Base-by-base conservation (phyloP, 1,140 invertebrate species). In the Saccostrea cuccullata region DNA sequence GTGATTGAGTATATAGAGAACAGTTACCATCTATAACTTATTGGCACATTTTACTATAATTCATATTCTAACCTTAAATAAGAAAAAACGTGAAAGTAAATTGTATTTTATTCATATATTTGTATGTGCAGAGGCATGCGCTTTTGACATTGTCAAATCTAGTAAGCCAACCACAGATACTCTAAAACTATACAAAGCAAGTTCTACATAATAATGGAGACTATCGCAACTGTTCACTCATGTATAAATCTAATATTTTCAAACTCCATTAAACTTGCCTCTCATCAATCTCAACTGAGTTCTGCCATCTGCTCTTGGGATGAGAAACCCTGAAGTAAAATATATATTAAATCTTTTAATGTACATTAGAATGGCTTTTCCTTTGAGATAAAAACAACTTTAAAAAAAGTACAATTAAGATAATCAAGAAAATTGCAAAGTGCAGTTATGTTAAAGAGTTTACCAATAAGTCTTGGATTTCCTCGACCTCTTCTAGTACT, bases 211-310 rank as follows among this genome's bases (percentile, higher is more conserved):
- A 64, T 64, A 17, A 64, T 2, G 8, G 9, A 47, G 47, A 47
- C 47, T 20, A 17, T 60, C 12, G 20, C 58, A 60, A 17, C 20
- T 60, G 58, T 60, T 60, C 17, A 11, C 58, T 17, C 0, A 64
- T 64, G 13, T 60, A 3, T 60, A 17, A 60, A 15, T 36, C 58
- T 20, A 60, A 17, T 60, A 60, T 2, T 60, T 60, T 17, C 13
- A 6, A 20, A n/a, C 6, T 20, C 17, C 8, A 6, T 36, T 55
- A 23, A 55, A 82, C 60, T 84, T 83, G 87, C 88, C 88, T 85
- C 85, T 86, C 88, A 89, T 89, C 23, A 89, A 60, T 56, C 86
- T 85, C n/a, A 89, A 55, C 30, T 86, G 86, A 13, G 88, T 89
- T 58, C 88, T 83, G 5, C 88, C 88, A 82, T 89, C 82, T 26